phyloP scores from a whole-genome alignment of 2,888 invertebrate genomes.

The Hypomecis atomaria region DNA sequence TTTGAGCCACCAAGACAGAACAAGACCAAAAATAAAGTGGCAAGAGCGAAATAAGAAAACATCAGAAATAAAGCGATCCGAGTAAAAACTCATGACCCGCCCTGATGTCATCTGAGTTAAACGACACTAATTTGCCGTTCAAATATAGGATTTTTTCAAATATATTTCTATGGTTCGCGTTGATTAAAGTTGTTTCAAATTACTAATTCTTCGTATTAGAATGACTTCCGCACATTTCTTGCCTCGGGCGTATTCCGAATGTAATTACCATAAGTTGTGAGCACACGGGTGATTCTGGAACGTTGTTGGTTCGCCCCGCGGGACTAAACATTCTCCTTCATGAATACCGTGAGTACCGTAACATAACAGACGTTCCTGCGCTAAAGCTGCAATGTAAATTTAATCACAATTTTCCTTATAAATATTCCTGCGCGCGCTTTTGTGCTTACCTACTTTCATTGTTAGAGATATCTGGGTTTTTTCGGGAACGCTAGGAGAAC shows the following conservation, averaged over 20 bases:
- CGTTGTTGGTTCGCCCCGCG: conserved; percentile 60
- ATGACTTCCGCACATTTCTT: conserved; percentile 39
- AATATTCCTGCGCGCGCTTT: conserved; percentile 58
- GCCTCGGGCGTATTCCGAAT: conserved; percentile 61
- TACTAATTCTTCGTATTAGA: conserved; percentile 26
- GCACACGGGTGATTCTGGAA: conserved; percentile 62
- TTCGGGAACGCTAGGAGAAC: not conserved
- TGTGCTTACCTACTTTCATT: conserved; percentile 1
- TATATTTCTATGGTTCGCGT: too few species aligned
- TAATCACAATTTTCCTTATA: conserved; percentile 73
- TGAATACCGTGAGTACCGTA: conserved; percentile 69
- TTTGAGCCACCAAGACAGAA: conserved; percentile 49
- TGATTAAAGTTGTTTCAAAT: conserved; percentile 26
- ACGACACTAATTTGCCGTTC: too few species aligned
- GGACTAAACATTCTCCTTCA: conserved; percentile 77
- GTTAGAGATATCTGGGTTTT: not conserved
- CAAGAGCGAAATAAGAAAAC: conserved; percentile 6
- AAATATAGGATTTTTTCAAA: too few species aligned
- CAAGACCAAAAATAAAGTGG: conserved; percentile 32
- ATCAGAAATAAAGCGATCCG: conserved; percentile 20
- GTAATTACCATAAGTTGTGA: conserved; percentile 79
- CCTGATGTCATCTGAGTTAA: too few species aligned
- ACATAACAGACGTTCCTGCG: conserved; percentile 71
- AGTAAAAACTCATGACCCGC: too few species aligned
- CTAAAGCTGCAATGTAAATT: conserved; percentile 79